Evolutionary conservation across 1,140 invertebrate species (phyloP).

Genomic region (Drosophila nannoptera): DNA sequence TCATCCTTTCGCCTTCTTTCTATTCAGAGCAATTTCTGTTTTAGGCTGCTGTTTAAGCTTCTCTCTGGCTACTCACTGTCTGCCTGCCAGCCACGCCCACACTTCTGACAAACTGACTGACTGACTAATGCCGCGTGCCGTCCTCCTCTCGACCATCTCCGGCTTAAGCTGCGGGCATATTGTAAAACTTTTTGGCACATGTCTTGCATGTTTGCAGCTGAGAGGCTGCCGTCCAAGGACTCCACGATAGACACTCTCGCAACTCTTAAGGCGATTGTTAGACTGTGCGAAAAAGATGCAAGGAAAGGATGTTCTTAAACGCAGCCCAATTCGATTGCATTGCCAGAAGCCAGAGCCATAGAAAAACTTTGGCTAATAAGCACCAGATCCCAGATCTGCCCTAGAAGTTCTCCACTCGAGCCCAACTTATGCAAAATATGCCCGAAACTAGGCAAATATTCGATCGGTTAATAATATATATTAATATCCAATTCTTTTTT

Average conservation of each 20-base stretch:
- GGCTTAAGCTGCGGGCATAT: conserved; percentile 60
- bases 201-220: conserved; percentile 66
- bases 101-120: conserved; percentile 29
- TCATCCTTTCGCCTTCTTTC: not conserved
- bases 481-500: conserved; percentile 20
- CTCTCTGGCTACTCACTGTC: conserved; percentile 43
- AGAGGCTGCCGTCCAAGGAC: conserved; percentile 29
- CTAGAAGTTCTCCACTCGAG: too few relatives aligned
- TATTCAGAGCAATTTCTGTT: conserved; percentile 28
- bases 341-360: not conserved
- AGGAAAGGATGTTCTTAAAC: conserved; percentile 17
- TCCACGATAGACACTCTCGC: conserved; percentile 22
- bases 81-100: conserved; percentile 29
- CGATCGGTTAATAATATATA: not conserved
- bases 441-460: too few relatives aligned
- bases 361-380: too few relatives aligned
- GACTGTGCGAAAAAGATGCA: conserved; percentile 54
- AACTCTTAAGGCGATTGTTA: conserved; percentile 47
- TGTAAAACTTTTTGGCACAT: conserved; percentile 76
- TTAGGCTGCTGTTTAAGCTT: conserved; percentile 38
- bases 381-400: too few relatives aligned
- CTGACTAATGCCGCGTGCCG: conserved; percentile 4
- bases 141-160: conserved; percentile 24
- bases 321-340: conserved; percentile 26
- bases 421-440: too few relatives aligned